Evolutionary conservation across 2,797 vertebrate genomes (phyloP), one percentile per base, ranked within the genome.

Genomic region (Myioborus melanocephalus): DNA sequence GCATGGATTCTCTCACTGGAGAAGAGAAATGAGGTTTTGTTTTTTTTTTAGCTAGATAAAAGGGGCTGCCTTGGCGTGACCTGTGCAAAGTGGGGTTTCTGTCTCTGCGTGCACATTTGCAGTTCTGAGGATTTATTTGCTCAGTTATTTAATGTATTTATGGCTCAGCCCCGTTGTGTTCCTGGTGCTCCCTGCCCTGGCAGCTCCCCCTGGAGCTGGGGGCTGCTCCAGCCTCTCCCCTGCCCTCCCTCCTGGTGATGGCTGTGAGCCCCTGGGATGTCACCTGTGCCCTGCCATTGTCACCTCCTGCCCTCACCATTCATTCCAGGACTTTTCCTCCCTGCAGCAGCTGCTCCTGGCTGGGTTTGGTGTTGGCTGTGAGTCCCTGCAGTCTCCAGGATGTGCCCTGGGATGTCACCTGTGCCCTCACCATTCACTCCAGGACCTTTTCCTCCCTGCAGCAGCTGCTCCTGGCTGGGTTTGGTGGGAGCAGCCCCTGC

Each of bases 191-290:
- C 2, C 1, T 22, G 59, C 70, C 30, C 4, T 21, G 23, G 70
- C 13, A 4, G 46, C 49, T 73, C 65, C 16, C 10, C 79, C 77
- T 4, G 61, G 66, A 2, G 24, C 69, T 57, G 66, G 44, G 41
- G 23, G 34, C 49, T 16, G 55, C 71, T 76, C 35, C 93, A 78
- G 88, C 87, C 72, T 22, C 6, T 27, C 32, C 83, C 28, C 78
- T 34, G n/a, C 82, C 69, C 1, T 8, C 52, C 12, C 4, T 26
- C 1, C 21, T 44, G 3, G 0, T 1, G 57, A 2, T 18, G 56
- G 82, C 65, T 24, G 32, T 4, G 34, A 24, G 52, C 34, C 15
- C 84, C 66, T 65, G 9, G 8, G 0, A 27, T 44, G 26, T 24
- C 86, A 17, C 86, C 47, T 9, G 17, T 35, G 61, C 30, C 70